Base-by-base conservation (phyloP, 2,113 vertebrate genomes). In the Clarias macrocephalus region DNA sequence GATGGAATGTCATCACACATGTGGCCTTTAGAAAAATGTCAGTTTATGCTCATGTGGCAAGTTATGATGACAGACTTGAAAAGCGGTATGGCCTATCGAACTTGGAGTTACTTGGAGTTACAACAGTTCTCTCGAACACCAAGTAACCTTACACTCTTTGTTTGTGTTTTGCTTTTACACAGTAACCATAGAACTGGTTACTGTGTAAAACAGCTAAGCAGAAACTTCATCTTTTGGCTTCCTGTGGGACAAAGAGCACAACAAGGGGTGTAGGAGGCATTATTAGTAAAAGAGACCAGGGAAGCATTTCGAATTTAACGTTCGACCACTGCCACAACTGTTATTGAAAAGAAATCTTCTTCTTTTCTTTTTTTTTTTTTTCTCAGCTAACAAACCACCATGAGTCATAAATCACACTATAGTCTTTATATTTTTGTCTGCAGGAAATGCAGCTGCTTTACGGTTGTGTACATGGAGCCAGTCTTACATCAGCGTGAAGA, bases 401-500 rank as follows among this genome's bases (percentile, higher is more conserved):
- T 52, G 57, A 76, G 59, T 60, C 85, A 81, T 70, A 70, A 70
- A 65, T 76, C 42, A 85, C 42, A 66, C n/a, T 65, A 79, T 79
- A 23, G 12, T 66, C 33, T n/a, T 86, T 16, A 65, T 57, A 63
- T 56, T 79, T 80, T 80, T 66, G 37, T 57, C 21, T 42, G 37
- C 57, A 76, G 57, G 80, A 75, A 83, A 76, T 59, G 52, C 48
- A 63, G 86, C 59, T 80, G 85, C 52, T 79, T 77, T 56, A 77
- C 5, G 73, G 25, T 77, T 30, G 70, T 52, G 81, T 77, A 66
- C 48, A 57, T 30, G 81, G n/a, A 87, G 57, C 80, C 86, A 42
- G 70, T 87, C 28, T 63, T 83, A 82, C 86, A 83, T 66, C 86
- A 83, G 80, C 60, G 23, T 77, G 80, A 83, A 83, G 86, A 87